These are phyloP conservation scores for Oxytorus armatus DNA, from an alignment of 2,888 invertebrate species.

Conservation along the genomic window DNA sequence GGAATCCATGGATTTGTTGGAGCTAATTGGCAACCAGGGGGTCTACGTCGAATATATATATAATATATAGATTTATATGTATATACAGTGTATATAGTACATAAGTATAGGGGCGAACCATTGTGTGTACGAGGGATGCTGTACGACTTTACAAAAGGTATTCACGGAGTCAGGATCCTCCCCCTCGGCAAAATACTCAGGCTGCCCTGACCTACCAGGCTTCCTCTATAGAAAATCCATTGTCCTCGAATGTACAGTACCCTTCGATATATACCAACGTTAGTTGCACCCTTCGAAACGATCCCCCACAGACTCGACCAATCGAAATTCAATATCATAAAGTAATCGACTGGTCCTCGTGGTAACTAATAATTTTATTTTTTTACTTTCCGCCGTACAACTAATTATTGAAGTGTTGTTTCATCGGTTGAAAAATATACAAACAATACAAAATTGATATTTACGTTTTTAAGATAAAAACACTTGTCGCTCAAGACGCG, in stretches of 20 bases:
- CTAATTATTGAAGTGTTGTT: too few species aligned
- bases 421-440: too few species aligned
- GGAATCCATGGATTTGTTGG: slow-evolving; percentile 71
- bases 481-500: too few species aligned
- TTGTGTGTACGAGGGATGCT: slow-evolving; percentile 70
- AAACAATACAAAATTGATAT: too few species aligned
- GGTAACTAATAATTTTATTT: slow-evolving; percentile 8
- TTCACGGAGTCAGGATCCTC: slow-evolving; percentile 53
- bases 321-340: slow-evolving; percentile 2
- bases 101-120: slow-evolving; percentile 12
- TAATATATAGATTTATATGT: slow-evolving; percentile 16
- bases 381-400: neutral
- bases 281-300: neutral
- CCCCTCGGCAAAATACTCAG: slow-evolving; percentile 25
- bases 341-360: neutral
- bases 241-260: slow-evolving; percentile 18
- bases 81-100: neutral
- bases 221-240: slow-evolving; percentile 33
- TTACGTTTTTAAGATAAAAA: too few species aligned
- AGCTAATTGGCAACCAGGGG: slow-evolving; percentile 66
- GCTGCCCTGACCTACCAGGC: slow-evolving; percentile 25
- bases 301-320: neutral
- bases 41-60: slow-evolving; percentile 56
- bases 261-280: neutral
- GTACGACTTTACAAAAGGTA: slow-evolving; percentile 63